Conservation (phyloP, 1,140 invertebrate species). For the Bradysia coprophila region DNA sequence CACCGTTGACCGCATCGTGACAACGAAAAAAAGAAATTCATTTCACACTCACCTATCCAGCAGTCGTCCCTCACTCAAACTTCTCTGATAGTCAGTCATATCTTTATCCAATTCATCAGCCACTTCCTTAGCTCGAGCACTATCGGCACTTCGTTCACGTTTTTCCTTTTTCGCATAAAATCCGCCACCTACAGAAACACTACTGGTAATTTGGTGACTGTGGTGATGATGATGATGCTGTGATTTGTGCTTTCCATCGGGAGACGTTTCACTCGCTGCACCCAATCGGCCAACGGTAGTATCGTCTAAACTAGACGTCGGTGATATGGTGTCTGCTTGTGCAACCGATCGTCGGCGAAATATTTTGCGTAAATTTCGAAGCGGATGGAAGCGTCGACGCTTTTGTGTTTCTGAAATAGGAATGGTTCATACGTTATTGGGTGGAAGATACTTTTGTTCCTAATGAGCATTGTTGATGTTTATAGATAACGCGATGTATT, state of each 20-base stretch:
- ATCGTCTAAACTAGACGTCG: neutral
- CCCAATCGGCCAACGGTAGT: neutral
- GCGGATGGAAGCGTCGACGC: slow-evolving; percentile 19
- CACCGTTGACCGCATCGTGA: too few species aligned
- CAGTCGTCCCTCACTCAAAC: slow-evolving; percentile 19
- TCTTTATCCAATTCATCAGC: slow-evolving; percentile 8
- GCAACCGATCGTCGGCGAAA: slow-evolving; percentile 21
- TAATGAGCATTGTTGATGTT: too few species aligned
- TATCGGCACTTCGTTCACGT: neutral
- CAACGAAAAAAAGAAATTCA: neutral
- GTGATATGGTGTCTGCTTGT: slow-evolving; percentile 5
- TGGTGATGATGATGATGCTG: neutral
- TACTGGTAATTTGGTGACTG: neutral
- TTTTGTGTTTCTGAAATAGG: slow-evolving; percentile 13
- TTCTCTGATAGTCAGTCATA: slow-evolving; percentile 21
- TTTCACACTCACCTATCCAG: slow-evolving; percentile 15
- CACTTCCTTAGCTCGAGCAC: neutral
- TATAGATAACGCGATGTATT: too few species aligned
- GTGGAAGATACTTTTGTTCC: neutral
- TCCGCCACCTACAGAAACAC: neutral
- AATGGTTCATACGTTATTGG: neutral
- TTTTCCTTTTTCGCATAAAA: neutral
- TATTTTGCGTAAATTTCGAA: slow-evolving; percentile 21
- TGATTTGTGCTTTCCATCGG: slow-evolving; percentile 3
- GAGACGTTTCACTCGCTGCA: neutral